These are phyloP conservation scores for Takifugu ocellatus DNA, from an alignment of 2,797 vertebrate species.

Conservation along the genomic window DNA sequence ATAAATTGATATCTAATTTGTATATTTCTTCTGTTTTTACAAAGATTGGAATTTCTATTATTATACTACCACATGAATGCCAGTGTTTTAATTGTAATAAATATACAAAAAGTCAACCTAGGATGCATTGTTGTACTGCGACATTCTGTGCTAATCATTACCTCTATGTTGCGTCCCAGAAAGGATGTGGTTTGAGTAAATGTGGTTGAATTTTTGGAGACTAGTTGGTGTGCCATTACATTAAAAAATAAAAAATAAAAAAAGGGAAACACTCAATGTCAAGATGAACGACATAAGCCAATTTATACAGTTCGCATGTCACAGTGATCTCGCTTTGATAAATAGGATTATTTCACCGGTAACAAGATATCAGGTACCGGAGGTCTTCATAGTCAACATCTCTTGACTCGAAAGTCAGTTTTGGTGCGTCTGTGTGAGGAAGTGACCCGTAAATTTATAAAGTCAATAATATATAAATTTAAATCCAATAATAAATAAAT, in stretches of 20 bases:
- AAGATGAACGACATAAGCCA: conserved; percentile 9
- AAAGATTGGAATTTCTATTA: too few relatives aligned
- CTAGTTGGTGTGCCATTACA: background rate
- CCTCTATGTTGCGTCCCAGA: too few relatives aligned
- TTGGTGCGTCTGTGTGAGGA: background rate
- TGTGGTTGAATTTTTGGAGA: too few relatives aligned
- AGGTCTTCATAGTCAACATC: background rate
- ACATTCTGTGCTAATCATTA: too few relatives aligned
- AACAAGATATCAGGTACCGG: conserved; percentile 13
- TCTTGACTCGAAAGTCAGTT: background rate
- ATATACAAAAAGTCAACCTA: too few relatives aligned
- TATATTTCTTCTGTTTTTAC: too few relatives aligned
- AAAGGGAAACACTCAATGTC: background rate
- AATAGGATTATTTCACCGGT: conserved; percentile 27
- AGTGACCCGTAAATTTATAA: background rate
- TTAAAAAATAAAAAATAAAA: background rate
- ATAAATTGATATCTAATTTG: too few relatives aligned
- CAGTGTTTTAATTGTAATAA: too few relatives aligned
- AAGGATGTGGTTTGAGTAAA: too few relatives aligned
- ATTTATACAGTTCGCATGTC: conserved; percentile 20
- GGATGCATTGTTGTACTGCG: too few relatives aligned
- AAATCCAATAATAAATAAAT: too few relatives aligned
- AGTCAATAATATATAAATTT: conserved; percentile 5
- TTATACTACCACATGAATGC: too few relatives aligned
- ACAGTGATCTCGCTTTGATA: conserved; percentile 10